A percentile compares a stretch with the other conserved stretches of the same genome.
phyloP scores from a whole-genome alignment of 2,797 vertebrate species.

The Liparis tanakae region DNA sequence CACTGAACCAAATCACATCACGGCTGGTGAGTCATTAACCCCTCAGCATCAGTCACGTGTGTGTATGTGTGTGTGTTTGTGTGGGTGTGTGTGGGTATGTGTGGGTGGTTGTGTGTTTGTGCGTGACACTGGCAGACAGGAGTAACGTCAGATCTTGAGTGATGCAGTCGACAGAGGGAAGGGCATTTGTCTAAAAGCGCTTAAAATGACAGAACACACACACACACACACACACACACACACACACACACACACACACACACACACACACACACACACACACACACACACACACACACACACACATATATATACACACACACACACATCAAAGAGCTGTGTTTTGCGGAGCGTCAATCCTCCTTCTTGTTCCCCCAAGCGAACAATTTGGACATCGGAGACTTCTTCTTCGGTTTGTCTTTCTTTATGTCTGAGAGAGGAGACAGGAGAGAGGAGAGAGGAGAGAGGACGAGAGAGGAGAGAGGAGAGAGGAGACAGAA shows the following conservation, averaged over 20 bases:
- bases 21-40: slow-evolving; percentile 64
- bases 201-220: slow-evolving; percentile 26
- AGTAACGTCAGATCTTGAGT: slow-evolving; percentile 44
- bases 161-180: slow-evolving; percentile 52
- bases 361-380: slow-evolving; percentile 74
- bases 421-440: slow-evolving; percentile 77
- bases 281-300: too few relatives aligned
- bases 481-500: not conserved
- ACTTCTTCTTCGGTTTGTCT: slow-evolving; percentile 81
- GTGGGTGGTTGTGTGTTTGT: slow-evolving; percentile 6
- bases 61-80: slow-evolving; percentile 9
- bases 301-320: too few relatives aligned
- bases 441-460: too few relatives aligned
- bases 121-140: slow-evolving; percentile 10
- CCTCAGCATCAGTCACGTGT: slow-evolving; percentile 23
- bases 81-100: slow-evolving; percentile 12
- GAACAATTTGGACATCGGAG: slow-evolving; percentile 74
- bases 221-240: slow-evolving; percentile 18
- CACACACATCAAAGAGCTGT: slow-evolving; percentile 7
- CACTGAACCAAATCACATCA: slow-evolving; percentile 64
- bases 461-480: too few relatives aligned
- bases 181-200: slow-evolving; percentile 40
- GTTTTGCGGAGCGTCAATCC: slow-evolving; percentile 43
- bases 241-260: not conserved
- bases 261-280: slow-evolving; percentile 1